A percentile compares a stretch with the other conserved stretches of the same genome.
Conservation (phyloP, 2,888 invertebrate genomes). For the Xanthorhoe spadicearia region DNA sequence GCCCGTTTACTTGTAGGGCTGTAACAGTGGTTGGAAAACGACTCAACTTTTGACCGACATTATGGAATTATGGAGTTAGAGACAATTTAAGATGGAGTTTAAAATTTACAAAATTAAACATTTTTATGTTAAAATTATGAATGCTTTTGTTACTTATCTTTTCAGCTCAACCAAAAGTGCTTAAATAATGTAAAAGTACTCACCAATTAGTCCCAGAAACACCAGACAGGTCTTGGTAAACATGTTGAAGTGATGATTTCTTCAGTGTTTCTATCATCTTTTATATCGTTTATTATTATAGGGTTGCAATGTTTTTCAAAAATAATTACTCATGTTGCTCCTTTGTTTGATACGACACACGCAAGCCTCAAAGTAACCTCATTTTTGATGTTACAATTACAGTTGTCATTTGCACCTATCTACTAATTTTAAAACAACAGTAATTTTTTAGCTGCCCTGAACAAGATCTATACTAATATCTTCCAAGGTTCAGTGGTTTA, state of each 20-base stretch:
- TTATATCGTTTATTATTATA: conserved; percentile 40
- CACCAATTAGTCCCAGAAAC: conserved; percentile 30
- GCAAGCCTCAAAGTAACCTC: conserved; percentile 18
- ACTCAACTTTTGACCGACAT: too few relatives aligned
- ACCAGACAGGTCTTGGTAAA: conserved; percentile 26
- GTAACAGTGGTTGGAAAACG: background rate
- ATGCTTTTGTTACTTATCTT: background rate
- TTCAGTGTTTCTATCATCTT: conserved; percentile 1
- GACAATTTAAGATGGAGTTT: too few relatives aligned
- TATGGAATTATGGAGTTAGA: background rate
- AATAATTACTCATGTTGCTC: conserved; percentile 26
- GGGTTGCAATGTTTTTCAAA: conserved; percentile 24
- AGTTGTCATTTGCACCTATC: too few relatives aligned
- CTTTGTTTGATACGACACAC: conserved; percentile 38
- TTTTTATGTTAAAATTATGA: too few relatives aligned
- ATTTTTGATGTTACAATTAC: too few relatives aligned
- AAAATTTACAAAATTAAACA: too few relatives aligned
- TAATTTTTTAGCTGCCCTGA: too few relatives aligned
- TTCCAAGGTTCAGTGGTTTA: too few relatives aligned
- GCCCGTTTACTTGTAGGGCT: conserved; percentile 19
- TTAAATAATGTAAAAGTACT: conserved; percentile 9
- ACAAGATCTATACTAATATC: too few relatives aligned
- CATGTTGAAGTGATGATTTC: conserved; percentile 24
- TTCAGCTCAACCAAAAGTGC: too few relatives aligned
- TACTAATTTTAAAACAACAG: too few relatives aligned